Evolutionary conservation across 1,140 invertebrate species (phyloP).

Genomic region (Phymorhynchus buccinoides): DNA sequence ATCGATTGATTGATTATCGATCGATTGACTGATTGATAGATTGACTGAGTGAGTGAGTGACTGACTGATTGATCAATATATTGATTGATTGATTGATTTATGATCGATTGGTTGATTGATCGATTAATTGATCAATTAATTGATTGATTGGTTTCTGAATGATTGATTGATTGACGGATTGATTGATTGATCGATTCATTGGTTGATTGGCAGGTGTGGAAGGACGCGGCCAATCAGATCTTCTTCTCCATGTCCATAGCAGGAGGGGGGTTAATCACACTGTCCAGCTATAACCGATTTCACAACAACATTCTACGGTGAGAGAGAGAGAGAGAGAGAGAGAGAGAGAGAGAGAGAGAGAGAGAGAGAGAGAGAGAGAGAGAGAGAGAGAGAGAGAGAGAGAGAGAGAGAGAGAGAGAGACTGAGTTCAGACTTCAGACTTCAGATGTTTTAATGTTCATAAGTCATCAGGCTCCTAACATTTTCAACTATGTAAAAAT

Average conservation of each 20-base stretch:
- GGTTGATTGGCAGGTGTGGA: slow-evolving; percentile 65
- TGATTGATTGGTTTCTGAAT: too few relatives aligned
- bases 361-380: neutral
- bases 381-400: neutral
- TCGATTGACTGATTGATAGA: neutral
- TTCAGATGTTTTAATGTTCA: too few relatives aligned
- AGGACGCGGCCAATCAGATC: slow-evolving; percentile 70
- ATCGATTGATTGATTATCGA: neutral
- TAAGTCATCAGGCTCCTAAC: too few relatives aligned
- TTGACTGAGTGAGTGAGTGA: neutral
- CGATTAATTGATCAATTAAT: neutral
- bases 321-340: slow-evolving; percentile 24
- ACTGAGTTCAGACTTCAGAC: neutral
- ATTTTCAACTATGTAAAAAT: neutral
- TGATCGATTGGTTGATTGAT: neutral
- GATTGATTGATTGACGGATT: neutral
- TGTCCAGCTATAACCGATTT: slow-evolving; percentile 71
- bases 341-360: neutral
- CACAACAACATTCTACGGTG: slow-evolving; percentile 68
- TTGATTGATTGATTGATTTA: neutral
- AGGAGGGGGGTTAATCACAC: slow-evolving; percentile 67
- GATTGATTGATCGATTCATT: neutral
- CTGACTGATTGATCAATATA: neutral
- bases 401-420: neutral
- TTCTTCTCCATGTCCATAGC: slow-evolving; percentile 71